Conservation (phyloP, 1,140 invertebrate genomes). For the Pissodes strobi region DNA sequence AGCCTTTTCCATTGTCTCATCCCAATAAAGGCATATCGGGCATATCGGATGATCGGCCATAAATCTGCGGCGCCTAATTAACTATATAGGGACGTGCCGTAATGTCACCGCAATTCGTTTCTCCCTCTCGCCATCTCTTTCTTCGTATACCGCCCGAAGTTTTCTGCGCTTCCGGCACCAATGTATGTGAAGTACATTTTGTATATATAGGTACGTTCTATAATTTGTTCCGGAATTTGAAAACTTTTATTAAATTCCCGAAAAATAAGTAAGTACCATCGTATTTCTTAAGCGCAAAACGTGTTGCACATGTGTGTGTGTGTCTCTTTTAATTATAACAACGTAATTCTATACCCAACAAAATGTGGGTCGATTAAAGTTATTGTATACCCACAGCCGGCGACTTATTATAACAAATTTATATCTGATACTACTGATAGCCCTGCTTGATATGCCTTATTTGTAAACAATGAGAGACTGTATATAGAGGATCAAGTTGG, state of each 20-base stretch:
- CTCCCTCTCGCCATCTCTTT: background rate
- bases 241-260: too few species aligned
- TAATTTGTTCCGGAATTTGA: too few species aligned
- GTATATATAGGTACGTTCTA: too few species aligned
- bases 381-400: conserved; percentile 27
- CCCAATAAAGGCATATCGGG: conserved; percentile 27
- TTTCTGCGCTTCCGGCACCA: too few species aligned
- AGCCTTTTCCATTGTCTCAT: conserved; percentile 34
- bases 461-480: conserved; percentile 25
- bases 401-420: conserved; percentile 31
- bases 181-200: too few species aligned
- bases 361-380: conserved; percentile 26
- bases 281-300: too few species aligned
- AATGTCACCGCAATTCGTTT: conserved; percentile 25
- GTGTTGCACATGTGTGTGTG: background rate
- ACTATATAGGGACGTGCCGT: conserved; percentile 34
- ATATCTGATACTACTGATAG: conserved; percentile 28
- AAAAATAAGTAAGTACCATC: too few species aligned
- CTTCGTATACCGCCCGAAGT: background rate
- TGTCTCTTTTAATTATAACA: conserved; percentile 18
- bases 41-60: conserved; percentile 39
- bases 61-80: conserved; percentile 39
- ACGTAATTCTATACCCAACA: conserved; percentile 14
- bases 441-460: conserved; percentile 25
- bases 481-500: background rate